Evolutionary conservation across 2,113 vertebrate species (phyloP), one percentile per base, ranked within the genome.

Genomic region (Coregonus clupeaformis): DNA sequence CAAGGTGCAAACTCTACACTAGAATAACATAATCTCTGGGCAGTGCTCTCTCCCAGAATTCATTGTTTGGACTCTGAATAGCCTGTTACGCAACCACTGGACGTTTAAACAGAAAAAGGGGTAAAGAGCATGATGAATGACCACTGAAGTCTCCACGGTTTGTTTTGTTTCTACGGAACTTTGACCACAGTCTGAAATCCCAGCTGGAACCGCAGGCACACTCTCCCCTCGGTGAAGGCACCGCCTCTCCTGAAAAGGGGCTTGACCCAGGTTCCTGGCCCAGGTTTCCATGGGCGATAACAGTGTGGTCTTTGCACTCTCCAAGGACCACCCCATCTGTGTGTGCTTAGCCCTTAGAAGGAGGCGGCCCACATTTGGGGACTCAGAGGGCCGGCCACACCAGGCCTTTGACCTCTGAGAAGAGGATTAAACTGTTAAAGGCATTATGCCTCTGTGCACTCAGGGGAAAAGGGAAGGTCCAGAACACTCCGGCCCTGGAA

Each of bases 21-120:
- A 30, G 1, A 76, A 72, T 16, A 80, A 75, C 76, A 69, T 42
- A 0, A 42, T 29, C 12, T 32, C 2, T n/a, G 36, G 25, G 68
- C 12, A 22, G 27, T 62, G 27, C 14, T 6, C 45, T 65, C 27
- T 36, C 12, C 42, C 57, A 47, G 29, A 49, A 71, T 68, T 49
- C 27, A 6, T 52, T n/a, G 27, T 65, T 55, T 24, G 25, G 29
- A 63, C 4, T 29, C 16, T 29, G 49, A 32, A 29, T 67, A n/a
- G 59, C 57, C 62, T 25, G 68, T 86, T 83, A 75, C 62, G 59
- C 69, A 83, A 85, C 18, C 63, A 22, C 27, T 14, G 47, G 6
- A 27, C 24, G 76, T 79, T 85, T 79, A 20, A 32, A 69, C 69
- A 27, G 25, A 71, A 30, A 63, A 75, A 18, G 62, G 20, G 62